Percentiles rank a stretch among this genome's conserved stretches.
phyloP scores from a whole-genome alignment of 2,113 vertebrate species.

The Dendropsophus ebraccatus region DNA sequence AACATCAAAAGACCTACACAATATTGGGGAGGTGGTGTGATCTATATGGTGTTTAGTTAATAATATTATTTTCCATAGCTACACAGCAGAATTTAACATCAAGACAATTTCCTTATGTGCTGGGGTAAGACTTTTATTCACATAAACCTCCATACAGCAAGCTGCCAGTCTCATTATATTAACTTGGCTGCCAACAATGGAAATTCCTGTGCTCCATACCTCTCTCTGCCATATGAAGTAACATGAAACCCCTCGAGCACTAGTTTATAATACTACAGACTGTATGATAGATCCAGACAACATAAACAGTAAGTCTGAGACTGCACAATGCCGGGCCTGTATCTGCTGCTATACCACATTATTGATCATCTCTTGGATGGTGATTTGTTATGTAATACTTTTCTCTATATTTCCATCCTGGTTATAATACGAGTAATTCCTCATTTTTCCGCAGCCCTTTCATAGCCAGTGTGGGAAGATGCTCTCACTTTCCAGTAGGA shows the following conservation, averaged over 20 bases:
- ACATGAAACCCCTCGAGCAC: neutral
- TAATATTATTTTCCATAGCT: too few species aligned
- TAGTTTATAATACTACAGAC: neutral
- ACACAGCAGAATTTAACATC: neutral
- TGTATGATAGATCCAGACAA: neutral
- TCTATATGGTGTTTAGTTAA: too few species aligned
- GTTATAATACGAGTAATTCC: neutral
- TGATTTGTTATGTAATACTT: neutral
- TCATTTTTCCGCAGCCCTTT: neutral
- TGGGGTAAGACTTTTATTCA: neutral
- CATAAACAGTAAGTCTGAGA: neutral
- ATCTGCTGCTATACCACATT: too few species aligned
- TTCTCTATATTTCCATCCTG: neutral
- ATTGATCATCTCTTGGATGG: neutral
- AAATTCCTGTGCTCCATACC: constrained; percentile 2
- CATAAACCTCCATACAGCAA: constrained; percentile 16
- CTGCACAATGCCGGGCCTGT: too few species aligned
- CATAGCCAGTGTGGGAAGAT: neutral
- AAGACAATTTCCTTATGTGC: neutral
- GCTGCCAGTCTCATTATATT: constrained; percentile 11
- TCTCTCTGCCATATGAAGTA: constrained; percentile 16
- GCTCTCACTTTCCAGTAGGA: too few species aligned
- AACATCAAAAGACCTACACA: too few species aligned
- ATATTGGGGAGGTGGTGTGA: too few species aligned
- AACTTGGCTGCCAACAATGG: constrained; percentile 36